Evolutionary conservation across 1,140 invertebrate species (phyloP), one percentile per base, ranked within the genome.

Genomic region (Lepidurus couesii): DNA sequence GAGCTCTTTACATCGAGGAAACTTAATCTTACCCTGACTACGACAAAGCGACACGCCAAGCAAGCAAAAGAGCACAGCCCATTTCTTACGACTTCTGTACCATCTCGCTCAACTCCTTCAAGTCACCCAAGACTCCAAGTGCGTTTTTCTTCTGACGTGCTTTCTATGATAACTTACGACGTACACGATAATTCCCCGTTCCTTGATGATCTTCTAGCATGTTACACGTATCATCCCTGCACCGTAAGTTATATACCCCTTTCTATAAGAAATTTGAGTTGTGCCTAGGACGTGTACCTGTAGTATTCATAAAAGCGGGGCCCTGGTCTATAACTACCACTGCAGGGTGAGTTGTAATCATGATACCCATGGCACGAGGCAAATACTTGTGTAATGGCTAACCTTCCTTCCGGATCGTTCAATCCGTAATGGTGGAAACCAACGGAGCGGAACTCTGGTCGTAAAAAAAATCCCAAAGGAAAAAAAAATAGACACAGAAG

Each of bases 151-250:
- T 65, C 53, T 65, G 9, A 65, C 53, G 53, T 65, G 6, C 53
- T 10, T 47, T 65, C 9, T 65, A 65, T 65, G 13, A 21, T 65
- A 65, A 65, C 53, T 7, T 7, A 65, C 53, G 53, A 65, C 16
- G n/a, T 16, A 65, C 53, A 21, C 53, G 53, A 21, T 65, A 16
- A 65, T 65, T 13, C 53, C 53, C 7, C n/a, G 16, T 65, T 65
- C 34, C 53, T 65, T 65, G n/a, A 65, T 65, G 53, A 65, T 65
- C n/a, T 65, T 13, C 53, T 65, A 65, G 53, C 53, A 65, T 65
- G 53, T 65, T n/a, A 65, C 5, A 65, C 53, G 21, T 65, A 13
- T 65, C 53, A 21, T 65, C 53, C 53, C 53, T 21, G 16, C 13
- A 34, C 34, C 34, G 34, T 34, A 34, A 34, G 34, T 34, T 34